Percentiles rank a stretch among this genome's conserved stretches.
Conservation (phyloP, 2,113 vertebrate species). For the Trichomycterus rosablanca region DNA sequence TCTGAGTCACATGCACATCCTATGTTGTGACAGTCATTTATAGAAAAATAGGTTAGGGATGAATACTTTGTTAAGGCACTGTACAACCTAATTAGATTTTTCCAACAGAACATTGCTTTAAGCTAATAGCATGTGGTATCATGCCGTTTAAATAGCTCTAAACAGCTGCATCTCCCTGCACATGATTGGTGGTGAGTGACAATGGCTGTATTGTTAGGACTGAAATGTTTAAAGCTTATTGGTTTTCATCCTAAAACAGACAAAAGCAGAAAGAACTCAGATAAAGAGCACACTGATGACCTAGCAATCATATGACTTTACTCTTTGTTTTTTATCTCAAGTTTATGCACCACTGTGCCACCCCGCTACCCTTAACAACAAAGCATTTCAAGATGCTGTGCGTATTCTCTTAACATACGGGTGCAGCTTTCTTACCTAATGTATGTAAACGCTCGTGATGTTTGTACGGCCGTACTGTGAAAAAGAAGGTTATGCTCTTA, state of each 20-base stretch:
- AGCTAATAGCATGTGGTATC: conserved; percentile 1
- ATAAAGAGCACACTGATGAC: conserved; percentile 23
- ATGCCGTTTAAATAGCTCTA: background rate
- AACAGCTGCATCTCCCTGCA: background rate
- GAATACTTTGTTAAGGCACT: no score
- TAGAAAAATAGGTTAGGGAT: no score
- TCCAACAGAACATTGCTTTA: no score
- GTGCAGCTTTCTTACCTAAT: no score
- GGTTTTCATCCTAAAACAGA: conserved; percentile 6
- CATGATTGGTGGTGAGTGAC: conserved; percentile 8
- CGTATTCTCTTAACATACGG: no score
- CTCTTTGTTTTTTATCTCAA: background rate
- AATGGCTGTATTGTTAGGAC: conserved; percentile 8
- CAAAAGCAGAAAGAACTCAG: conserved; percentile 9
- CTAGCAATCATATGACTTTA: background rate
- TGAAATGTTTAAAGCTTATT: conserved; percentile 13
- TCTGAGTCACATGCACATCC: no score
- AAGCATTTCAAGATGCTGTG: no score
- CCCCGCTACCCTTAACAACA: background rate
- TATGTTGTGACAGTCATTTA: no score
- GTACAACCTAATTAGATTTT: no score
- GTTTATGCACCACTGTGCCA: background rate
- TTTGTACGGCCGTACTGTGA: background rate
- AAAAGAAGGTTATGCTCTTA: conserved; percentile 23
- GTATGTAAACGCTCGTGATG: background rate